A percentile compares a stretch with the other conserved stretches of the same genome.
These are phyloP conservation scores for Megaptera novaeangliae DNA, from an alignment of 2,113 vertebrate genomes.

Conservation along the genomic window DNA sequence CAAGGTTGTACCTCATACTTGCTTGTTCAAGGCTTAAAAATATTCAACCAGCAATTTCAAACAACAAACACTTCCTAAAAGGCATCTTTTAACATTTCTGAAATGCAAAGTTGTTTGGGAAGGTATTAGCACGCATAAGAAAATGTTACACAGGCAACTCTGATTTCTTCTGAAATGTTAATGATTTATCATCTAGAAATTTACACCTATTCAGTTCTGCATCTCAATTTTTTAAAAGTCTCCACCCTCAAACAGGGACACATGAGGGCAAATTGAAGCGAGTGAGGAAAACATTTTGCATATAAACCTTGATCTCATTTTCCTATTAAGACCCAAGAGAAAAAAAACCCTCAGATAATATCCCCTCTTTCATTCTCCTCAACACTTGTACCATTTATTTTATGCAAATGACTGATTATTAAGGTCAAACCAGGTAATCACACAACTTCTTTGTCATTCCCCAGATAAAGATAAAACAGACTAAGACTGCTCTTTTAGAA, in stretches of 20 bases:
- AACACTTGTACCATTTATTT: background rate
- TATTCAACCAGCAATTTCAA: constrained; percentile 10
- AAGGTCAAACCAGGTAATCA: background rate
- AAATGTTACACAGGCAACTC: background rate
- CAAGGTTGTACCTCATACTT: background rate
- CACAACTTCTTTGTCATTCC: background rate
- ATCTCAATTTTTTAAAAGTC: background rate
- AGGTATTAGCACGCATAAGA: background rate
- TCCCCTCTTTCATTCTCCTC: background rate
- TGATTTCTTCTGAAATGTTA: background rate
- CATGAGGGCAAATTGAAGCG: background rate
- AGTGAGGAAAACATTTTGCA: background rate
- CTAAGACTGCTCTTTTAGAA: background rate
- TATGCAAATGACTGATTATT: background rate
- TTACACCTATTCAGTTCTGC: background rate
- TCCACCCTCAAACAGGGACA: background rate
- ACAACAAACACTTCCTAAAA: background rate
- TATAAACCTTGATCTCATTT: background rate
- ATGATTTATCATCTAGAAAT: background rate
- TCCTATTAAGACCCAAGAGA: background rate
- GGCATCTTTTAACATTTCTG: background rate
- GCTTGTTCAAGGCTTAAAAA: background rate
- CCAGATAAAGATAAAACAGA: background rate
- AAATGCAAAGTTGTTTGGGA: background rate
- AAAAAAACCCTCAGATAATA: background rate